Evolutionary conservation across 2,797 vertebrate genomes (phyloP).

Genomic region (Spheniscus humboldti): DNA sequence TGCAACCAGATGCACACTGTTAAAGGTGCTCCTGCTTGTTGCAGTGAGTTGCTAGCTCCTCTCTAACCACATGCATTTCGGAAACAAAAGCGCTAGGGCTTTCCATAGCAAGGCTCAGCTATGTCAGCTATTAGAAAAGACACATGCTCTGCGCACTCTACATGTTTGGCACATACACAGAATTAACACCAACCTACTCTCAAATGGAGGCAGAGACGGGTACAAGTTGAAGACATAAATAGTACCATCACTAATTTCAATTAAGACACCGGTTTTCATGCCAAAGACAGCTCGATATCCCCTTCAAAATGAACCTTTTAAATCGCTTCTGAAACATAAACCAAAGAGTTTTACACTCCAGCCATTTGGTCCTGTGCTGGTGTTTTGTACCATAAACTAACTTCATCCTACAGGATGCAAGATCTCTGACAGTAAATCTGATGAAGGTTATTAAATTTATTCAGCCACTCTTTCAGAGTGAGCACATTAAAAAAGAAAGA

Average conservation of each 20-base stretch:
- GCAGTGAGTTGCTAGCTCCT: background rate
- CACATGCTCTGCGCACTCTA: too few relatives aligned
- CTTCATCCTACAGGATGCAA: background rate
- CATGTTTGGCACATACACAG: background rate
- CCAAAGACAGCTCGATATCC: background rate
- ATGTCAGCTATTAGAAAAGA: background rate
- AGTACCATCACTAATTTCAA: background rate
- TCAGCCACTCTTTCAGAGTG: background rate
- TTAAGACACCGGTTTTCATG: background rate
- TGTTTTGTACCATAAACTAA: background rate
- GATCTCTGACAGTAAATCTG: background rate
- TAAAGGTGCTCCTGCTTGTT: background rate
- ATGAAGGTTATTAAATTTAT: background rate
- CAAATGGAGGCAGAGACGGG: background rate
- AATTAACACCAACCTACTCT: background rate
- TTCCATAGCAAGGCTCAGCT: background rate
- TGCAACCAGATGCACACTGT: background rate
- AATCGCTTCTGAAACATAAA: background rate
- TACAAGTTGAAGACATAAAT: background rate
- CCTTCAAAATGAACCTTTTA: background rate
- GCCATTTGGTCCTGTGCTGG: background rate
- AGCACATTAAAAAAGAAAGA: background rate
- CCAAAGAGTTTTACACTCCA: background rate
- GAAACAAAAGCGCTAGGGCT: background rate
- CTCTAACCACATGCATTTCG: background rate